phyloP scores from a whole-genome alignment of 2,888 invertebrate species.

The Ecdyonurus torrentis region DNA sequence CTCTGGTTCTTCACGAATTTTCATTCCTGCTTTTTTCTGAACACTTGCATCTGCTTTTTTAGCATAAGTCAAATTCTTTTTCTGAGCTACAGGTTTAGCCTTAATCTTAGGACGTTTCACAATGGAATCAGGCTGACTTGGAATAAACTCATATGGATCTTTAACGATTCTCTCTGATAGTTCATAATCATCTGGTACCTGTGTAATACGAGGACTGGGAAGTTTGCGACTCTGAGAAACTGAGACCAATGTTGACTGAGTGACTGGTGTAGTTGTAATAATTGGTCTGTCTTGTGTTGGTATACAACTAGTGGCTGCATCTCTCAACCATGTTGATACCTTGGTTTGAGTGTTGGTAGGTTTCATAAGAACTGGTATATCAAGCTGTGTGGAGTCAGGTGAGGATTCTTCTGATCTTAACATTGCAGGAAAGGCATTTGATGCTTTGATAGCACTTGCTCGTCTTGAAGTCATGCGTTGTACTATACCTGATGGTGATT shows the following conservation, averaged over 20 bases:
- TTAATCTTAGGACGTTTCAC: neutral
- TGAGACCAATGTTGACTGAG: neutral
- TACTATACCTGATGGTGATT: no score
- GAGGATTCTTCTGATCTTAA: neutral
- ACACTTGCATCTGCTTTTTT: neutral
- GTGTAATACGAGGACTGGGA: neutral
- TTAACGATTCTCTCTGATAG: neutral
- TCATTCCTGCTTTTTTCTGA: neutral
- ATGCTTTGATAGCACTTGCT: neutral
- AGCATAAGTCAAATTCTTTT: neutral
- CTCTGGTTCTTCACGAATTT: neutral
- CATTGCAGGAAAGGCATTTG: no score
- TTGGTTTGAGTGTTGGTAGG: neutral
- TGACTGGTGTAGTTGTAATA: neutral
- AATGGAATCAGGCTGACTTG: neutral
- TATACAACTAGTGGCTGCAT: neutral
- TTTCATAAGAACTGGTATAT: neutral
- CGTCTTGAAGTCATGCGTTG: neutral
- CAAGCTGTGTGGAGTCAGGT: neutral
- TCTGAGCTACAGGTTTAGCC: neutral
- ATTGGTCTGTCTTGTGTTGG: neutral
- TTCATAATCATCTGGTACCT: neutral
- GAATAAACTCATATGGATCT: neutral
- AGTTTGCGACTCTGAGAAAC: neutral
- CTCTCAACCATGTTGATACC: neutral